These are phyloP conservation scores for Carassius auratus DNA, from an alignment of 2,113 vertebrate genomes.

Conservation along the genomic window DNA sequence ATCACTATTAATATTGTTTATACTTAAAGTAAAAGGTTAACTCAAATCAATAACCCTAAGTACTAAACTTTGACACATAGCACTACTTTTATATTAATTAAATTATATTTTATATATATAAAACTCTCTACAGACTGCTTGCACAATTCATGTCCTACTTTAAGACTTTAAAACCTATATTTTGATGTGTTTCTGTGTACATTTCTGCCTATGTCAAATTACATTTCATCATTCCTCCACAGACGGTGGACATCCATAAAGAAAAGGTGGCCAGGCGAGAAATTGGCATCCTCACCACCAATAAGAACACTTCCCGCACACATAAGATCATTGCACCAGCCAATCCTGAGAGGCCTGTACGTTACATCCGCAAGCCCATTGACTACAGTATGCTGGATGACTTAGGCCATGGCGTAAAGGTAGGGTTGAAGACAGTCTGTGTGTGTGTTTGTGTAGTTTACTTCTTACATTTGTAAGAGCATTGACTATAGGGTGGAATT, in stretches of 20 bases:
- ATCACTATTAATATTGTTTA: background rate
- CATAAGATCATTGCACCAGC: conserved; percentile 99
- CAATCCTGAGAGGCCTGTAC: conserved; percentile 96
- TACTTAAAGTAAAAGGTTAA: background rate
- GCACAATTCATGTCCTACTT: background rate
- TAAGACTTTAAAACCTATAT: background rate
- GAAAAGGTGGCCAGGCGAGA: conserved; percentile 98
- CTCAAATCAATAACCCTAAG: background rate
- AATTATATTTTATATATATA: background rate
- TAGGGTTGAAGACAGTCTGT: conserved; percentile 66
- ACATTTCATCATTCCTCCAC: conserved; percentile 43
- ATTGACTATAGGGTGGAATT: background rate
- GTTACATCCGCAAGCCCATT: conserved; percentile 98
- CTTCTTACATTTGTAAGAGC: background rate
- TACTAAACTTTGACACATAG: background rate
- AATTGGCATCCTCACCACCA: conserved; percentile 99
- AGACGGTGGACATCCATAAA: conserved; percentile 99
- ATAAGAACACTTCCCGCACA: conserved; percentile 98
- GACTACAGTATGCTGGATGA: conserved; percentile 98
- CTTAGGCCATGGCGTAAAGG: conserved; percentile 99
- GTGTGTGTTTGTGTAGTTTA: background rate
- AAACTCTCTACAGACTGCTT: background rate
- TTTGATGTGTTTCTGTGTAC: background rate
- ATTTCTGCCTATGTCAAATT: background rate
- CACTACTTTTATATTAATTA: background rate